Conservation (phyloP, 2,888 invertebrate genomes). For the Pasiphila rectangulata region DNA sequence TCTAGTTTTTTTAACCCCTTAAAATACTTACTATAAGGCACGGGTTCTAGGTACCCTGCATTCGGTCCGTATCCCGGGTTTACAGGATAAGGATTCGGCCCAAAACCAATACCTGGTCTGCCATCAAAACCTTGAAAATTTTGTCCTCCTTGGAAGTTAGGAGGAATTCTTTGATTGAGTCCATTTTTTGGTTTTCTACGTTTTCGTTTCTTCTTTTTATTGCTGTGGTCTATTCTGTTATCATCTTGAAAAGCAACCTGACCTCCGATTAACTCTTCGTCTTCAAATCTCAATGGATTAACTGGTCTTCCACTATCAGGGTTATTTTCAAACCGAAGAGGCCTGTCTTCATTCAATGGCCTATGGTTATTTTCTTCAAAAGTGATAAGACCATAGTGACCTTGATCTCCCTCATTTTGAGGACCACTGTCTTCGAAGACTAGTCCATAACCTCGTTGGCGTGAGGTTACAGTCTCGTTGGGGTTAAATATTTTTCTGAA, state of each 20-base stretch:
- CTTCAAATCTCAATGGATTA: conserved; percentile 10
- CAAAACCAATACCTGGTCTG: conserved; percentile 12
- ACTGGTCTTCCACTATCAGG: conserved; percentile 1
- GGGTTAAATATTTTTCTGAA: conserved; percentile 41
- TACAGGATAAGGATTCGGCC: neutral
- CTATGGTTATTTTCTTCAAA: conserved; percentile 27
- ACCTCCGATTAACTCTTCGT: conserved; percentile 8
- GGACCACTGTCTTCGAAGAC: conserved; percentile 32
- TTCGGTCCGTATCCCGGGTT: conserved; percentile 29
- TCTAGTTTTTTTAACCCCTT: too few relatives aligned
- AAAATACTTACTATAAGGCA: conserved; percentile 22
- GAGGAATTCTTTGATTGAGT: conserved; percentile 15
- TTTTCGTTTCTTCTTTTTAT: conserved; percentile 43
- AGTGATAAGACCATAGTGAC: conserved; percentile 22
- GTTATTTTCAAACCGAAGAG: conserved; percentile 1
- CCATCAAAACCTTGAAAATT: conserved; percentile 9
- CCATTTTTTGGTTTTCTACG: conserved; percentile 43
- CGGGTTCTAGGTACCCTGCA: conserved; percentile 30
- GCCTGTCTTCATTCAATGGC: conserved; percentile 17
- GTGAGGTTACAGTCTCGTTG: conserved; percentile 25
- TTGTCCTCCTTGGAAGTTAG: conserved; percentile 1
- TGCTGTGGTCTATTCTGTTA: conserved; percentile 30
- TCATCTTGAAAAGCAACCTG: conserved; percentile 33
- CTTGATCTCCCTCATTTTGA: conserved; percentile 5
- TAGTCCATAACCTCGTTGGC: conserved; percentile 32